Conservation (phyloP, 2,113 vertebrate genomes). For the Platysteira castanea region DNA sequence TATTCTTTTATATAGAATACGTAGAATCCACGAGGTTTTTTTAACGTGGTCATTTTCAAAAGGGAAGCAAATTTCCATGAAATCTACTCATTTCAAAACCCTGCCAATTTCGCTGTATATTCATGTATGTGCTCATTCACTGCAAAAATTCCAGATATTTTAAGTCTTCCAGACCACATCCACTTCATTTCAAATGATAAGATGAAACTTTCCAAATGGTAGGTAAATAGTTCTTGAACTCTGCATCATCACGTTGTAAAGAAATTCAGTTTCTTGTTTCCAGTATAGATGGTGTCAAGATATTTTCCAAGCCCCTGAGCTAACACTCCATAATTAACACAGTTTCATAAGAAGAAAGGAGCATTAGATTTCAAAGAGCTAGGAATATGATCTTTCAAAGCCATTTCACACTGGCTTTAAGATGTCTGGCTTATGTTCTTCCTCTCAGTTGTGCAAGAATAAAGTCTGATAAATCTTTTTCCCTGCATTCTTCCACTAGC, state of each 20-base stretch:
- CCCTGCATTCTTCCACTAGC: background rate
- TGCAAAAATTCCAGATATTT: background rate
- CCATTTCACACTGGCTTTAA: background rate
- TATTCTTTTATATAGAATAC: background rate
- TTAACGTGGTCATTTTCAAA: background rate
- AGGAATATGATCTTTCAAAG: background rate
- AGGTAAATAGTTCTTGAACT: background rate
- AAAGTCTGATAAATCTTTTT: background rate
- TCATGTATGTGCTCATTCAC: background rate
- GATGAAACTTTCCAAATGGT: background rate
- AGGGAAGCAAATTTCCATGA: background rate
- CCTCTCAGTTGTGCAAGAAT: background rate
- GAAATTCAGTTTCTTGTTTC: background rate
- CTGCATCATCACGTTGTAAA: background rate
- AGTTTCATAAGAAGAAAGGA: background rate
- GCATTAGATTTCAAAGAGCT: background rate
- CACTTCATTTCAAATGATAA: background rate
- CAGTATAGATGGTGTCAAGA: background rate
- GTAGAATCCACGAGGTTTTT: background rate
- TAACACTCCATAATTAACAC: background rate
- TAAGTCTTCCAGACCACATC: background rate
- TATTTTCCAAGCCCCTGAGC: background rate
- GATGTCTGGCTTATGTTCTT: background rate
- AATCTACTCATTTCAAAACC: background rate
- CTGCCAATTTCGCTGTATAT: rapidly evolving